phyloP scores from a whole-genome alignment of 1,140 invertebrate species.

The Drosophila saltans region DNA sequence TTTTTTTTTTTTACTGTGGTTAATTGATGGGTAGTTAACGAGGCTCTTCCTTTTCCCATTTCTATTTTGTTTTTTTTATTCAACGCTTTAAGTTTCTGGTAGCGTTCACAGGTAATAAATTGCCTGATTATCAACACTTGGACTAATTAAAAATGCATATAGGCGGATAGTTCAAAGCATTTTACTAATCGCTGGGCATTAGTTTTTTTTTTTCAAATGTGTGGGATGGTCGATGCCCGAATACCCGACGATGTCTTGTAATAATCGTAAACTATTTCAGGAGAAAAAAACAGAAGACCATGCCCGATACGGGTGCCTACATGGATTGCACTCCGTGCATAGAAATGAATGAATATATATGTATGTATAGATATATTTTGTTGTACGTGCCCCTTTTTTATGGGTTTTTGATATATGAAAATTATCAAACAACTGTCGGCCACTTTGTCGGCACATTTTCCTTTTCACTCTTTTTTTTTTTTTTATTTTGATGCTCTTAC shows the following conservation, averaged over 20 bases:
- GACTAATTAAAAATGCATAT: conserved; percentile 79
- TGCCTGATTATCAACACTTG: conserved; percentile 74
- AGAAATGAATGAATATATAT: conserved; percentile 65
- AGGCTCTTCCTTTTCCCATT: conserved; percentile 23
- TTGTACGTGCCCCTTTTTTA: conserved; percentile 72
- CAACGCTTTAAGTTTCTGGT: conserved; percentile 32
- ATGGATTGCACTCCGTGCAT: conserved; percentile 44
- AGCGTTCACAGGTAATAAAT: conserved; percentile 77
- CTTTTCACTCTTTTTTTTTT: conserved; percentile 31
- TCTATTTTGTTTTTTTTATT: not conserved
- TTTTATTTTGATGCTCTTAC: conserved; percentile 15
- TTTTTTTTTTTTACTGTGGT: conserved; percentile 10
- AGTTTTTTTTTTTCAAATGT: conserved; percentile 28
- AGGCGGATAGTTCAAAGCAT: conserved; percentile 63
- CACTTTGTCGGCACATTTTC: conserved; percentile 73
- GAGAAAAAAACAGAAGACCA: conserved; percentile 50
- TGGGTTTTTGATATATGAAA: conserved; percentile 75
- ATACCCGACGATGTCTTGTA: conserved; percentile 47
- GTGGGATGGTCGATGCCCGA: conserved; percentile 13
- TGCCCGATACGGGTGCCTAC: not conserved
- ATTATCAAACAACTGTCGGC: conserved; percentile 53
- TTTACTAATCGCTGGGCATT: conserved; percentile 64
- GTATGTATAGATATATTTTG: conserved; percentile 9
- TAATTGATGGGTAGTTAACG: conserved; percentile 51
- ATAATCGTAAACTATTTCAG: conserved; percentile 76